Evolutionary conservation across 2,113 vertebrate species (phyloP).

Genomic region (Oriolus oriolus): DNA sequence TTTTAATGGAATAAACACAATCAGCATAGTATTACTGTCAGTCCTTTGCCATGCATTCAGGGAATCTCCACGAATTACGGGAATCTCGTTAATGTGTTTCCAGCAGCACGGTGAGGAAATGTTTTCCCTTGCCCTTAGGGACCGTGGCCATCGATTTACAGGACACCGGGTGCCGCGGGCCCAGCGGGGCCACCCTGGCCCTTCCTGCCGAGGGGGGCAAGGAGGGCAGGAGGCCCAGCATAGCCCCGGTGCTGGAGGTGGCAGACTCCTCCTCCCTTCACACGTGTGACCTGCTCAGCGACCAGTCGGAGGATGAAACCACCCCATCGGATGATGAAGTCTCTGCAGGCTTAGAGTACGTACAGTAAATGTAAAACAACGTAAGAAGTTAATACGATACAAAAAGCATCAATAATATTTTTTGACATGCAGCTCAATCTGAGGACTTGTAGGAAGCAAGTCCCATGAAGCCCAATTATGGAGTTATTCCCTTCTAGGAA

Average conservation of each 20-base stretch:
- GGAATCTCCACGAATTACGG: neutral
- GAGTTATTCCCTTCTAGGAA: neutral
- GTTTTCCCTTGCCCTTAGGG: slow-evolving; percentile 40
- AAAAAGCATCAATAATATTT: neutral
- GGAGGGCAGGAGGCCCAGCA: slow-evolving; percentile 74
- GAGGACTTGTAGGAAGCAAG: neutral
- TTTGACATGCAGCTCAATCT: neutral
- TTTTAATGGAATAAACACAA: neutral
- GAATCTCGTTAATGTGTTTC: neutral
- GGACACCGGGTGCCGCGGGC: slow-evolving; percentile 71
- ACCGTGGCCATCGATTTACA: slow-evolving; percentile 83
- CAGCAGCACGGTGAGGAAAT: neutral
- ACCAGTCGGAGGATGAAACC: slow-evolving; percentile 81
- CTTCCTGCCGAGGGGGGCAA: slow-evolving; percentile 69
- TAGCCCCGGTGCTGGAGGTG: slow-evolving; percentile 79
- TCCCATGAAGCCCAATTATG: neutral
- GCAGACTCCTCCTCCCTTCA: slow-evolving; percentile 77
- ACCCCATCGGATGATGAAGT: slow-evolving; percentile 72
- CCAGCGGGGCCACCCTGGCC: slow-evolving; percentile 64
- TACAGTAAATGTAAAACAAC: neutral
- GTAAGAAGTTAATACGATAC: neutral
- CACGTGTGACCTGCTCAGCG: slow-evolving; percentile 77
- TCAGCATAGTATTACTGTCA: neutral
- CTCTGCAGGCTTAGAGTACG: slow-evolving; percentile 75
- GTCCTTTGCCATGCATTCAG: neutral